phyloP scores from a whole-genome alignment of 2,888 invertebrate species.

The Amblyjoppa fuscipennis region DNA sequence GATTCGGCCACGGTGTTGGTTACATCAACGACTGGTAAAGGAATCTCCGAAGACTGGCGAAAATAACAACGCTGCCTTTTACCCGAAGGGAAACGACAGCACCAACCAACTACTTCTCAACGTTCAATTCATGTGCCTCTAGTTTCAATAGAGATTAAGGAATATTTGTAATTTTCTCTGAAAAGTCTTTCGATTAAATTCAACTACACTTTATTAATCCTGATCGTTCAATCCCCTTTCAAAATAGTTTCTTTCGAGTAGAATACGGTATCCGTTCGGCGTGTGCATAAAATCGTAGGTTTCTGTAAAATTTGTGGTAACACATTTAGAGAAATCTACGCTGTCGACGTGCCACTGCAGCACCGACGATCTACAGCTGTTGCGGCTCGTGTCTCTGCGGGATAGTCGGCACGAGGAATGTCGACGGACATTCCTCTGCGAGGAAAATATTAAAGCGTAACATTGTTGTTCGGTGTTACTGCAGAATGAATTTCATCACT shows the following conservation, averaged over 20 bases:
- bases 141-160: conserved; percentile 48
- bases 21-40: conserved; percentile 68
- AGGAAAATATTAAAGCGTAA: conserved; percentile 20
- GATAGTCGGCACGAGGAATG: conserved; percentile 42
- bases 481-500: conserved; percentile 76
- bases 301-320: background rate
- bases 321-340: conserved; percentile 39
- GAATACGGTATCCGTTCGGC: background rate
- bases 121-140: conserved; percentile 52
- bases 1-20: conserved; percentile 66
- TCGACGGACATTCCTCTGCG: conserved; percentile 43
- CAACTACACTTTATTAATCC: conserved; percentile 38
- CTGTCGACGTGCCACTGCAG: conserved; percentile 41
- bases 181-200: conserved; percentile 59
- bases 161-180: conserved; percentile 37
- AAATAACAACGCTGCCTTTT: conserved; percentile 2
- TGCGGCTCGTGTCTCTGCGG: background rate
- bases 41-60: background rate
- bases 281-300: background rate
- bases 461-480: conserved; percentile 33
- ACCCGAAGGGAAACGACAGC: background rate
- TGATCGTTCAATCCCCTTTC: background rate
- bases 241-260: background rate
- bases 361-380: conserved; percentile 40
- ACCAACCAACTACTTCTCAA: conserved; percentile 31